Base-by-base conservation (phyloP, 2,113 vertebrate genomes). In the Sinocyclocheilus rhinocerous region DNA sequence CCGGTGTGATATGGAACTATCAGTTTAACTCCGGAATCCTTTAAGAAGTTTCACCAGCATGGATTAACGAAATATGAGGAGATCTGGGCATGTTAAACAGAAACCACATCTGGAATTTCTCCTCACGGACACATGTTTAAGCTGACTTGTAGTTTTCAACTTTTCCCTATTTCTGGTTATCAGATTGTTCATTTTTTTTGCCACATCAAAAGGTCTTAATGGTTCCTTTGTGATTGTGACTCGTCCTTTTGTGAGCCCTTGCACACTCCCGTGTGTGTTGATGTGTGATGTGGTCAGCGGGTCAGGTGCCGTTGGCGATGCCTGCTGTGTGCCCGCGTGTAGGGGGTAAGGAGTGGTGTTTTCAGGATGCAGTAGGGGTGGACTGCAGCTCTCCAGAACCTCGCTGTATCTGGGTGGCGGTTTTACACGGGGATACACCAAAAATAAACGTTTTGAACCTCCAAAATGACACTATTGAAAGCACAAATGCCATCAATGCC, bases 371-470 rank as follows among this genome's bases (percentile, higher is more conserved):
- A 20, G 95, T 98, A 73, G 97, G 97, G 39, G 96, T 98, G 90
- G 97, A 98, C 93, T 98, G 97, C 93, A 97, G 97, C 90, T 92
- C 95, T 80, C 96, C 97, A 0, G 97, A 99, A 87, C 97, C 97
- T 2, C 95, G 97, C 89, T 99, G 97, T 91, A 95, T 99, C 91
- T 98, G 97, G 97, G 90, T 99, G 89, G 97, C 96, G 13, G 96
- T 93, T 89, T 94, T 97, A 57, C 90, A 91, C 12, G 94, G 95
- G 0, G 84, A 86, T 65, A 52, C 81, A 22, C 76, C 83, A 89
- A 15, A 36, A 11, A 13, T 22, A 84, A 63, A 80, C 59, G 83
- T 91, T 87, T 73, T 57, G 2, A 59, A 6, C 87, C 88, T 20
- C 79, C 59, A 73, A 73, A 73, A 84, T 16, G 15, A 33, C 87